Base-by-base conservation (phyloP, 2,797 vertebrate genomes). In the Anguilla megastoma region DNA sequence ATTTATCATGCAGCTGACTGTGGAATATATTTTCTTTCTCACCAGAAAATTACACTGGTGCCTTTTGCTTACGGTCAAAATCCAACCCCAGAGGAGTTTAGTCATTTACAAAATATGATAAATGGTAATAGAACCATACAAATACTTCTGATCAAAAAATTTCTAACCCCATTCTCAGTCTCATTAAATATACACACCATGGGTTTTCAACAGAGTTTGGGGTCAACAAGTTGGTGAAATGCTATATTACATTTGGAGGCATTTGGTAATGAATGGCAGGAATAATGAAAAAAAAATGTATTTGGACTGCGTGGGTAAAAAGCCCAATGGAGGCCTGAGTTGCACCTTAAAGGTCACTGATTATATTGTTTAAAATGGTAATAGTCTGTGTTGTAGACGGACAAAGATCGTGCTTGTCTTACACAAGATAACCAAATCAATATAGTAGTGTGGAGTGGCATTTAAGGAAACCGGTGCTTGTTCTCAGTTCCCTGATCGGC, bases 161-260 rank as follows among this genome's bases (percentile, higher is more conserved):
- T 0, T 66, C 16, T 16, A 16, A 16, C 85, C 87, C 48, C 90
- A 89, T 91, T 91, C 92, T 69, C 63, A n/a, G 6, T 24, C 63
- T 69, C n/a, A 24, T 69, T 69, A 27, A 69, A 27, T 30, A 24
- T 69, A 27, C 63, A 69, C 63, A 5, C 16, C 63, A 69, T 21
- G 63, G 24, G 21, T 6, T 18, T 60, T 21, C 16, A 60, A 18
- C 56, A 21, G 14, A 60, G 58, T 60, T 60, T 60, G 58, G 18
- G 58, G 21, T 60, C 58, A 21, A 60, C 58, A 60, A 21, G 58
- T 60, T 60, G 58, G 58, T 24, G 58, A 60, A 24, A 60, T 60
- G 21, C 21, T 60, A 60, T 60, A 16, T 21, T 60, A 18, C 16
- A 60, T 60, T 60, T 60, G 58, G 58, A 60, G 58, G 58, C 16